These are phyloP conservation scores for Tenebrio molitor DNA, from an alignment of 1,140 invertebrate species.

Conservation along the genomic window DNA sequence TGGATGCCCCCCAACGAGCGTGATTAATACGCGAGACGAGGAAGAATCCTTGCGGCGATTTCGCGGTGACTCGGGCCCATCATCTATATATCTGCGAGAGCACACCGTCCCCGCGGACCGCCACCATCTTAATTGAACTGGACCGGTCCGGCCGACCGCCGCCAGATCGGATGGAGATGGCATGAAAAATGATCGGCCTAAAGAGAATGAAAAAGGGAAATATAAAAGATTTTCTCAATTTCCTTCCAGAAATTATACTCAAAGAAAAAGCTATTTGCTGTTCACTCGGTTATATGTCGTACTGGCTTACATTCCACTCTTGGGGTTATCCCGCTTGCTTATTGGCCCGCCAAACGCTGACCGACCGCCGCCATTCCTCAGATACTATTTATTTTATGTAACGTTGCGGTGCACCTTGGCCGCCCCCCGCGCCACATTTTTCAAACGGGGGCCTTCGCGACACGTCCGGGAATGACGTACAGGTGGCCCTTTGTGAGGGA, in stretches of 20 bases:
- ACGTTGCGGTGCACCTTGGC: slow-evolving; percentile 15
- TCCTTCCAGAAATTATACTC: slow-evolving; percentile 65
- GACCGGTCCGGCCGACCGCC: slow-evolving; percentile 53
- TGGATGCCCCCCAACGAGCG: too few species aligned
- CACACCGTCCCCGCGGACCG: slow-evolving; percentile 55
- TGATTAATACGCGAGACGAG: too few species aligned
- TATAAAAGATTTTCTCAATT: slow-evolving; percentile 66
- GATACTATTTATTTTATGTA: slow-evolving; percentile 37
- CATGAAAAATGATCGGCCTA: slow-evolving; percentile 66
- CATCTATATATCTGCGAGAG: slow-evolving; percentile 54
- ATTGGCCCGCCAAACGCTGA: slow-evolving; percentile 31
- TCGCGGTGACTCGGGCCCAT: slow-evolving; percentile 52
- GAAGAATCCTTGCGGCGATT: slow-evolving; percentile 2
- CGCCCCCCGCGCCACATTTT: slow-evolving; percentile 12
- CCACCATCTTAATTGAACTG: slow-evolving; percentile 63
- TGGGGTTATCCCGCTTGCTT: slow-evolving; percentile 39
- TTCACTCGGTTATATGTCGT: slow-evolving; percentile 46
- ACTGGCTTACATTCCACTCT: slow-evolving; percentile 48
- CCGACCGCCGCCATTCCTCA: slow-evolving; percentile 19
- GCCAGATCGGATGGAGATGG: slow-evolving; percentile 61
- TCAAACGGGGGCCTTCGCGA: slow-evolving; percentile 6
- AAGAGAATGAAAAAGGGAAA: slow-evolving; percentile 64
- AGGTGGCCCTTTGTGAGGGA: neutral
- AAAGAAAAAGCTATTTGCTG: slow-evolving; percentile 59
- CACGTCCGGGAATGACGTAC: too few species aligned